Percentiles rank a stretch among this genome's conserved stretches.
phyloP scores from a whole-genome alignment of 1,140 invertebrate genomes.

The Atta texana region DNA sequence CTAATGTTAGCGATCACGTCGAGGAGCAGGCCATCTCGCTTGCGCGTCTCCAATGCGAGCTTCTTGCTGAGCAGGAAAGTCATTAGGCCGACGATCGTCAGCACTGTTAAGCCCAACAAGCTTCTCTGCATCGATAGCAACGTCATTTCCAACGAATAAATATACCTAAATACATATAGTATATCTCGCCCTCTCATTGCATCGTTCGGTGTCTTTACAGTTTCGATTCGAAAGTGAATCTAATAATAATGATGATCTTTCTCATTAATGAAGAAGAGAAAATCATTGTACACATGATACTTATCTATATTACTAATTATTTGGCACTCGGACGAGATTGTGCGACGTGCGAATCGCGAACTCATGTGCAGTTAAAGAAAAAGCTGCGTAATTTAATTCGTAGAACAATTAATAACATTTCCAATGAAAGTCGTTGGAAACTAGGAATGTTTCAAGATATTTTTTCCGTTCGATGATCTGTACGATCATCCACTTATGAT shows the following conservation, averaged over 20 bases:
- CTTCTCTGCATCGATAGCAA: constrained; percentile 74
- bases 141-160: constrained; percentile 68
- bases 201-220: background rate
- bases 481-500: too few species aligned
- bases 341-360: background rate
- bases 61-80: constrained; percentile 74
- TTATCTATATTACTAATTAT: background rate
- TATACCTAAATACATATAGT: constrained; percentile 1
- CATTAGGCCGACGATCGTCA: constrained; percentile 72
- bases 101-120: constrained; percentile 71
- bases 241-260: background rate
- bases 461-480: background rate
- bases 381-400: background rate
- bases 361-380: background rate
- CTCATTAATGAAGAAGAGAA: background rate
- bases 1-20: constrained; percentile 82
- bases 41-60: constrained; percentile 70
- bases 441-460: background rate
- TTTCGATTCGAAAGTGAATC: background rate
- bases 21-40: constrained; percentile 69
- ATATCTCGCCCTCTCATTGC: constrained; percentile 45
- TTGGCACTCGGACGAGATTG: background rate
- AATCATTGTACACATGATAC: background rate
- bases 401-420: background rate
- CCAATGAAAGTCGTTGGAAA: background rate